phyloP scores from a whole-genome alignment of 1,140 invertebrate genomes.

The Rhynchophorus ferrugineus region DNA sequence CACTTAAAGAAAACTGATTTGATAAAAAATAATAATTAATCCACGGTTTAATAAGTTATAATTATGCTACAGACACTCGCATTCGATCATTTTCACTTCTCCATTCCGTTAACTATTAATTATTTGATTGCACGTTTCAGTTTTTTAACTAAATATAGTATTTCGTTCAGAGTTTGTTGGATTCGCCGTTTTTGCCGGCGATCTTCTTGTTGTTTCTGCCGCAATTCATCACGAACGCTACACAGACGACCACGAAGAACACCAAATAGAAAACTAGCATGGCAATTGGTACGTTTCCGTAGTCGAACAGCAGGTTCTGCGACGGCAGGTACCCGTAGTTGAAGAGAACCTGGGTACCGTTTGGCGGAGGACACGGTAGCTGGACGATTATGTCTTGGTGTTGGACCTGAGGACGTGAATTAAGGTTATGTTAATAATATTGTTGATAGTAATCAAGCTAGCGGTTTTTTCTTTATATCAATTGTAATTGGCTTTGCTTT shows the following conservation, averaged over 20 bases:
- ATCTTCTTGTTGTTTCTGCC: slow-evolving; percentile 28
- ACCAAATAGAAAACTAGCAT: slow-evolving; percentile 51
- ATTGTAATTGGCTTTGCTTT: no score
- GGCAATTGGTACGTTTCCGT: slow-evolving; percentile 49
- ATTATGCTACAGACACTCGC: no score
- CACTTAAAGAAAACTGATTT: neutral
- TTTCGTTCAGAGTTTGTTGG: slow-evolving; percentile 27
- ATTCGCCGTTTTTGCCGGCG: slow-evolving; percentile 7
- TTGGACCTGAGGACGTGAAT: slow-evolving; percentile 52
- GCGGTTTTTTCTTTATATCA: no score
- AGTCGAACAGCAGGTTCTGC: slow-evolving; percentile 37
- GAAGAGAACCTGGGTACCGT: slow-evolving; percentile 62
- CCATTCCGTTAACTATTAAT: no score
- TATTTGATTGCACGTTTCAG: no score
- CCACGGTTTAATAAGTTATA: no score
- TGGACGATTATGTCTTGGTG: slow-evolving; percentile 76
- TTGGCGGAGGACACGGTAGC: slow-evolving; percentile 64
- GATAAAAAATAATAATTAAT: neutral
- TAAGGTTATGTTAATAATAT: neutral
- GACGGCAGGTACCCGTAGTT: slow-evolving; percentile 49
- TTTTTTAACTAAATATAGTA: no score
- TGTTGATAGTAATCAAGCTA: no score
- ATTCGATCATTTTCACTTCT: no score
- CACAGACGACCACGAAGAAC: slow-evolving; percentile 49
- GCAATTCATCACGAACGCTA: slow-evolving; percentile 53